Conservation (phyloP, 2,113 vertebrate species). For the Stigmatopora nigra region DNA sequence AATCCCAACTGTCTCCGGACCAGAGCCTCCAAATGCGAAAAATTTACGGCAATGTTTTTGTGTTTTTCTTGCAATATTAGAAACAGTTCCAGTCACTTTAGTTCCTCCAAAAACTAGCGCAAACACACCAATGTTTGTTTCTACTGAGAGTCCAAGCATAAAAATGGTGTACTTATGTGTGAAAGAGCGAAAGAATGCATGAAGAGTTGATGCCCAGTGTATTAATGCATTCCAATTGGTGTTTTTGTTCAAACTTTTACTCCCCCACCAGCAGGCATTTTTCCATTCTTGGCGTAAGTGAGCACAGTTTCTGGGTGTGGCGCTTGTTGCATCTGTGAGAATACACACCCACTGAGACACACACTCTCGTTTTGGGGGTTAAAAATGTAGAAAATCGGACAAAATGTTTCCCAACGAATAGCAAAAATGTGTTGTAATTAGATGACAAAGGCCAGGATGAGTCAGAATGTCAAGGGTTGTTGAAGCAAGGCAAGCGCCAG, state of each 20-base stretch:
- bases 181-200: background rate
- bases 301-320: slow-evolving; percentile 49
- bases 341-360: background rate
- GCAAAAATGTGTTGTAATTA: background rate
- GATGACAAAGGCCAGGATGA: background rate
- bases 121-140: background rate
- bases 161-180: background rate
- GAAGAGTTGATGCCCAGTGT: background rate
- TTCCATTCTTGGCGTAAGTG: slow-evolving; percentile 11
- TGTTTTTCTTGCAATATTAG: background rate
- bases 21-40: slow-evolving; percentile 41
- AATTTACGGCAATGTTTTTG: slow-evolving; percentile 18
- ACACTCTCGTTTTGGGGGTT: slow-evolving; percentile 19
- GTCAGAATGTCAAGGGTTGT: slow-evolving; percentile 14
- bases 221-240: background rate
- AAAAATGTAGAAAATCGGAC: background rate
- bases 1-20: too few species aligned
- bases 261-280: slow-evolving; percentile 5
- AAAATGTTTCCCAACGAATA: background rate
- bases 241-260: background rate
- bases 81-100: background rate
- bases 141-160: background rate
- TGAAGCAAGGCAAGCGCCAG: slow-evolving; percentile 28
- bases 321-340: slow-evolving; percentile 20
- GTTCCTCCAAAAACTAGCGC: background rate